A percentile compares a stretch with the other conserved stretches of the same genome.
Conservation (phyloP, 1,140 invertebrate genomes). For the Heliconius hermathena region DNA sequence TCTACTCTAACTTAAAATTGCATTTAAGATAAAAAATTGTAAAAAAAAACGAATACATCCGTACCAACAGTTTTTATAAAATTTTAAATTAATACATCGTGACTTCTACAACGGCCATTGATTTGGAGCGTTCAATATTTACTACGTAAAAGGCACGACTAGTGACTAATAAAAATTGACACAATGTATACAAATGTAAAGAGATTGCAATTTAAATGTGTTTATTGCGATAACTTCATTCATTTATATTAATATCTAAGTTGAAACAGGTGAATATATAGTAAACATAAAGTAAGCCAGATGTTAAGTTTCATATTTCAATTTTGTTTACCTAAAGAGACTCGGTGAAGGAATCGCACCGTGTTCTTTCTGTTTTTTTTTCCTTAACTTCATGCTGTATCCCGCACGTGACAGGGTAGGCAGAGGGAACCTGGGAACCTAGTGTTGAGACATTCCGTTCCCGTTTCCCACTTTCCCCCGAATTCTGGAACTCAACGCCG, state of each 20-base stretch:
- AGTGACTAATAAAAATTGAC: conserved; percentile 13
- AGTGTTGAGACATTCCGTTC: too few species aligned
- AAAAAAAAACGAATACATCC: neutral
- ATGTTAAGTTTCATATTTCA: conserved; percentile 1
- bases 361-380: too few species aligned
- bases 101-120: conserved; percentile 8
- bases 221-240: neutral
- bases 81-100: conserved; percentile 17
- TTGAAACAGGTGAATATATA: conserved; percentile 3
- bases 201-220: neutral
- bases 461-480: too few species aligned
- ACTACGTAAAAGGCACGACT: conserved; percentile 25
- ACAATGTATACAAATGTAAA: conserved; percentile 18
- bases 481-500: too few species aligned
- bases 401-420: too few species aligned
- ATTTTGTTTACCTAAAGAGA: neutral
- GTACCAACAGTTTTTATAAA: neutral
- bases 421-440: too few species aligned
- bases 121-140: conserved; percentile 9
- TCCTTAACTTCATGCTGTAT: too few species aligned
- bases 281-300: neutral
- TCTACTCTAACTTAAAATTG: neutral
- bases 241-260: neutral
- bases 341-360: too few species aligned
- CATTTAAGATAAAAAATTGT: conserved; percentile 4